A percentile compares a stretch with the other conserved stretches of the same genome.
Conservation (phyloP, 2,888 invertebrate genomes). For the Axea sp. region DNA sequence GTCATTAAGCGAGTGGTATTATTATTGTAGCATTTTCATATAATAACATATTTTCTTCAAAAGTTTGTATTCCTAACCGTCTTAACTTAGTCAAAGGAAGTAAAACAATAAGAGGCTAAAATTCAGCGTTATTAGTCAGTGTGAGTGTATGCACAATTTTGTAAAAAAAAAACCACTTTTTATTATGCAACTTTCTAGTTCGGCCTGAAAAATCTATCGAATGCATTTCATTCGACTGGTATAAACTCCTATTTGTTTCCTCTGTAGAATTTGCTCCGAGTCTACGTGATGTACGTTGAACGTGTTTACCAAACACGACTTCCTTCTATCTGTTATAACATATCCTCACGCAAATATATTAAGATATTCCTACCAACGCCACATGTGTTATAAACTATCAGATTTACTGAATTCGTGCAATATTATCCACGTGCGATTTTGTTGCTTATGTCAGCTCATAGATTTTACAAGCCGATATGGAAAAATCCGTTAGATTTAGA, state of each 20-base stretch:
- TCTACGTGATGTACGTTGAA: too few species aligned
- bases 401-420: conserved; percentile 41
- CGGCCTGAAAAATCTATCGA: too few species aligned
- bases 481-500: conserved; percentile 2
- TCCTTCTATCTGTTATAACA: conserved; percentile 34
- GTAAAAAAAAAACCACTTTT: too few species aligned
- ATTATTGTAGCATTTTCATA: conserved; percentile 4
- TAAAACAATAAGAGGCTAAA: too few species aligned
- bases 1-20: conserved; percentile 5
- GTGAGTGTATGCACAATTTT: too few species aligned
- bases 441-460: conserved; percentile 14
- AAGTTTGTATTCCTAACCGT: neutral
- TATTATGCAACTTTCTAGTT: too few species aligned
- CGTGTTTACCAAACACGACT: conserved; percentile 25
- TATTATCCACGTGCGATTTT: conserved; percentile 14
- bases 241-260: too few species aligned
- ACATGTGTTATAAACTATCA: conserved; percentile 8
- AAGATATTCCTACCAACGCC: conserved; percentile 31
- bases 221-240: too few species aligned
- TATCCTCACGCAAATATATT: conserved; percentile 49
- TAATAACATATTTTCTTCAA: conserved; percentile 19
- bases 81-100: too few species aligned
- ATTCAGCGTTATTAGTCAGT: too few species aligned
- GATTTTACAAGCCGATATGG: conserved; percentile 23
- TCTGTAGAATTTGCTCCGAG: too few species aligned